Conservation (phyloP, 2,113 vertebrate genomes). For the Ammodytes dubius region DNA sequence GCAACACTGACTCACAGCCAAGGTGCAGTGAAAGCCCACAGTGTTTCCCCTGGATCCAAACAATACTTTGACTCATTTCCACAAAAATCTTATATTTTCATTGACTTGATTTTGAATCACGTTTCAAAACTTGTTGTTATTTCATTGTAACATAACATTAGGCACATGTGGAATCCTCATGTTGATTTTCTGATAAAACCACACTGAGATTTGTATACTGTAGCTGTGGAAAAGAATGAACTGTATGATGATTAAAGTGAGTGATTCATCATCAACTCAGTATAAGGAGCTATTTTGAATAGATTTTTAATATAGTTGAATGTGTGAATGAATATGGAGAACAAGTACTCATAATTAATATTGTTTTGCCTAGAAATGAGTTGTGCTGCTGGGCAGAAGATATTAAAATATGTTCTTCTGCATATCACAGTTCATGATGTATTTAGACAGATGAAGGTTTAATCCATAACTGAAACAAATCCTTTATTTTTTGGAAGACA, state of each 20-base stretch:
- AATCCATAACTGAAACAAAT: background rate
- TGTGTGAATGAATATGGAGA: no score
- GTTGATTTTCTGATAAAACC: background rate
- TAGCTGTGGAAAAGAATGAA: background rate
- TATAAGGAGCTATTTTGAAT: background rate
- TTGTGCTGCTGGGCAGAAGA: background rate
- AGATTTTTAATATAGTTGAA: no score
- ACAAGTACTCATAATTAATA: no score
- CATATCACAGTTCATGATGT: background rate
- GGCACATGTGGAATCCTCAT: background rate
- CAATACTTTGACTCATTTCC: slow-evolving; percentile 11
- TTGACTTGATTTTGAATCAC: slow-evolving; percentile 9
- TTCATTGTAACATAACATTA: background rate
- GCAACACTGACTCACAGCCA: slow-evolving; percentile 52
- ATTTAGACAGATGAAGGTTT: background rate
- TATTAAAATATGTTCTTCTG: background rate
- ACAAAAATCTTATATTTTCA: background rate
- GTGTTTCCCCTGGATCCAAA: slow-evolving; percentile 34
- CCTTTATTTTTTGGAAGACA: background rate
- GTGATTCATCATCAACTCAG: background rate
- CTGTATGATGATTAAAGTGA: background rate
- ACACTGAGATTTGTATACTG: background rate
- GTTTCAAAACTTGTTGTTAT: slow-evolving; percentile 1
- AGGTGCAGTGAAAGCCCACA: slow-evolving; percentile 42
- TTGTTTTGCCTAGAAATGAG: no score